phyloP scores from a whole-genome alignment of 2,113 vertebrate genomes.

The Callopanchax toddi region DNA sequence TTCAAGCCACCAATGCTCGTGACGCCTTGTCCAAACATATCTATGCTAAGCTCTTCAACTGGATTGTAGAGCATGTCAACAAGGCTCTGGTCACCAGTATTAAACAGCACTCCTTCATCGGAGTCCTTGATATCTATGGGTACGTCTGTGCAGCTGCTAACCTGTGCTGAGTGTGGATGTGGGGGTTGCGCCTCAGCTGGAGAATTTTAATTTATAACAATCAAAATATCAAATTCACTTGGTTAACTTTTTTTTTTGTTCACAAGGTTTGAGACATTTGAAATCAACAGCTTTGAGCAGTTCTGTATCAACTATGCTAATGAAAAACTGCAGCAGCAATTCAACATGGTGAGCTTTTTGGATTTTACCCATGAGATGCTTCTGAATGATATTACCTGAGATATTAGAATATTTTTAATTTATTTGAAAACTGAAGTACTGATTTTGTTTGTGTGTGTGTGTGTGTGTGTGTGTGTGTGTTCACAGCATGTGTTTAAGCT shows the following conservation, averaged over 20 bases:
- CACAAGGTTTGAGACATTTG: conserved; percentile 96
- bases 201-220: not conserved
- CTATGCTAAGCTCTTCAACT: conserved; percentile 97
- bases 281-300: conserved; percentile 99
- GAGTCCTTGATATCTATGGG: conserved; percentile 98
- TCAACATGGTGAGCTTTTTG: conserved; percentile 92
- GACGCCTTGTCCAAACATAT: conserved; percentile 97
- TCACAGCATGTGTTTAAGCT: conserved; percentile 96
- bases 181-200: too few species aligned
- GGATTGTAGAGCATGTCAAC: conserved; percentile 97
- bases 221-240: not conserved
- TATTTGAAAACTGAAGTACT: not conserved
- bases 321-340: conserved; percentile 98
- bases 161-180: not conserved
- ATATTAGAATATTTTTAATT: not conserved
- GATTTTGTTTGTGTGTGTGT: not conserved
- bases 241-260: conserved; percentile 32
- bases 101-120: conserved; percentile 97
- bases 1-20: conserved; percentile 93
- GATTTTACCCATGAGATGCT: not conserved
- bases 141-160: conserved; percentile 48
- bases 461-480: conserved; percentile 14
- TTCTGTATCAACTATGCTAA: conserved; percentile 99
- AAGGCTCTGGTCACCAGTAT: conserved; percentile 88
- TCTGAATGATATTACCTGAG: not conserved